Conservation (phyloP, 2,888 invertebrate species). For the Oscheius sp. region DNA sequence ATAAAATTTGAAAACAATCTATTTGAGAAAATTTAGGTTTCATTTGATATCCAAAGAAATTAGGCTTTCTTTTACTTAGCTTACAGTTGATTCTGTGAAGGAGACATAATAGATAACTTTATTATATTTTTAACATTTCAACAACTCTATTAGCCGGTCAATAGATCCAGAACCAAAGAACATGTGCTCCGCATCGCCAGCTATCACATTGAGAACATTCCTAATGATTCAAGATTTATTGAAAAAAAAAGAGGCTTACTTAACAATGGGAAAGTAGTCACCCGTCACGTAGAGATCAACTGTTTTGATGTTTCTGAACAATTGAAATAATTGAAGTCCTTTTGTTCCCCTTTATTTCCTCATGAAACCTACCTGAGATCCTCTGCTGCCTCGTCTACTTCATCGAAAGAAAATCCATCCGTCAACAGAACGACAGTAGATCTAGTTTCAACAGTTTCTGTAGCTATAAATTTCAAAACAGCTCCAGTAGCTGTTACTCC, state of each 20-base stretch:
- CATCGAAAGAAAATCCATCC: slow-evolving; percentile 61
- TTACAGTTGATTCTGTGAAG: no score
- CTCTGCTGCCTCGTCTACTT: slow-evolving; percentile 43
- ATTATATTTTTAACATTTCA: slow-evolving; percentile 18
- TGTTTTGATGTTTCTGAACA: background rate
- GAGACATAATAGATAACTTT: slow-evolving; percentile 6
- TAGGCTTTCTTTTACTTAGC: no score
- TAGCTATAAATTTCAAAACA: slow-evolving; percentile 36
- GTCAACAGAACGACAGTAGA: slow-evolving; percentile 57
- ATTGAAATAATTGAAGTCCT: no score
- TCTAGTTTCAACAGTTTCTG: slow-evolving; percentile 20
- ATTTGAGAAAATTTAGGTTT: no score
- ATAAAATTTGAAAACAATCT: no score
- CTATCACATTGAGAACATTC: slow-evolving; percentile 37
- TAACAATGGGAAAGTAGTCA: slow-evolving; percentile 49
- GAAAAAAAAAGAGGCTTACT: slow-evolving; percentile 22
- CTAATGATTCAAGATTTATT: background rate
- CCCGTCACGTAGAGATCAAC: slow-evolving; percentile 35
- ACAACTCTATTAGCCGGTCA: slow-evolving; percentile 2
- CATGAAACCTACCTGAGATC: slow-evolving; percentile 36
- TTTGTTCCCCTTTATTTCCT: background rate
- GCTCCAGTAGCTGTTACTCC: slow-evolving; percentile 61
- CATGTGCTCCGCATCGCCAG: slow-evolving; percentile 37
- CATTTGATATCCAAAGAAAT: no score
- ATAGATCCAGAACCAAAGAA: slow-evolving; percentile 32